Base-by-base conservation (phyloP, 2,113 vertebrate species). In the Elanoides forficatus region DNA sequence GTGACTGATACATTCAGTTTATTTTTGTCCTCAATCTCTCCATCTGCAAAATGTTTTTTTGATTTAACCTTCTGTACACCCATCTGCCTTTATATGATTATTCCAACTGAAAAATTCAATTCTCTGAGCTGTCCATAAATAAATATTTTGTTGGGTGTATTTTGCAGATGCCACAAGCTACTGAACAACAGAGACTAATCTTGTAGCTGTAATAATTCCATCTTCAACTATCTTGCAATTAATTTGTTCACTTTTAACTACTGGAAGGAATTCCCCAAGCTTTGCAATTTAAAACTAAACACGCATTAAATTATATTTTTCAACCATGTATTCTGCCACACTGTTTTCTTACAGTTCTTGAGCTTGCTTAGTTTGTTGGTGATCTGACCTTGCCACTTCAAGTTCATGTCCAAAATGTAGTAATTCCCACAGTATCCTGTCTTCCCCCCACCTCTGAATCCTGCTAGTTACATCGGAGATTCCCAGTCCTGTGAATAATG, bases 401-500 rank as follows among this genome's bases (percentile, higher is more conserved):
- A 81, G 21, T 43, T 60, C 80, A 56, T 1, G 0, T 81, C 60
- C 56, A 71, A 91, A 86, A 89, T 27, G 7, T 15, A 86, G 7
- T 38, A 59, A 67, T 65, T 91, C 81, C 90, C 60, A 63, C 8
- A 50, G 52, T 30, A 84, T 63, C 73, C 13, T 30, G 27, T 27
- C 22, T 68, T 71, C 58, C 43, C 10, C 1, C 2, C 9, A 32
- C 25, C 12, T 9, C 7, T 62, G 84, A 84, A 85, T 93, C 26
- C 34, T 75, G 25, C 48, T 62, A 78, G 58, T 29, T 86, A 70
- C 55, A 70, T 62, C 52, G 73, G 81, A 94, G 53, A 85, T 72
- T 78, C 62, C 71, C 72, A 88, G 58, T 29, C 43, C 58, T 76
- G 68, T 50, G 91, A 94, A 95, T 85, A 96, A 96, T 65, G 73